Conservation (phyloP, 2,113 vertebrate species). For the Centropus unirufus region DNA sequence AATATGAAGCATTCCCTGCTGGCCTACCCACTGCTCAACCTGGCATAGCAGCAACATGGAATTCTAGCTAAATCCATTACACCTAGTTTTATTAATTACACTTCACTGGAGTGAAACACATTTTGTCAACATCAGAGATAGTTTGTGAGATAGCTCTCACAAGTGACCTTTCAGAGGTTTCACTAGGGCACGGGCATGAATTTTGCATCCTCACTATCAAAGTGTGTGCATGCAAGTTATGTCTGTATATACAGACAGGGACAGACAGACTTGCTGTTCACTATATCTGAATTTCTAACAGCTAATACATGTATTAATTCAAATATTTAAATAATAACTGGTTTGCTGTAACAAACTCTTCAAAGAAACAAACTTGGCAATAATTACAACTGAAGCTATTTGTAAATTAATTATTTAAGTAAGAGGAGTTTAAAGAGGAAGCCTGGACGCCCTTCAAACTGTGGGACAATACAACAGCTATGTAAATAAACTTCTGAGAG, state of each 20-base stretch:
- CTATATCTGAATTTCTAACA: neutral
- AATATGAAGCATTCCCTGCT: neutral
- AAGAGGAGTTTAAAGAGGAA: neutral
- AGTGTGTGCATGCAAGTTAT: too few relatives aligned
- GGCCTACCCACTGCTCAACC: neutral
- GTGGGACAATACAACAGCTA: neutral
- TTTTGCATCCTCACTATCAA: neutral
- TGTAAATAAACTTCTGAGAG: conserved; percentile 44
- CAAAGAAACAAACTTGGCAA: neutral
- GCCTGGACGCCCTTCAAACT: neutral
- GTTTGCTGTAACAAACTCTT: neutral
- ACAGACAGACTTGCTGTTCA: neutral
- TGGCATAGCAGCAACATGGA: neutral
- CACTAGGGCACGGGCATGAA: neutral
- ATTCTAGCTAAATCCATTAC: neutral
- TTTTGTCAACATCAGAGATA: neutral
- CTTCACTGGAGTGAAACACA: neutral
- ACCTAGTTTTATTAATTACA: neutral
- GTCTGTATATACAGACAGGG: neutral
- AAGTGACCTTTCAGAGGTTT: neutral
- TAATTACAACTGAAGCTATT: neutral
- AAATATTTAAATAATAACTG: neutral
- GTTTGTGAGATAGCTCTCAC: neutral
- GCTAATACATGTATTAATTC: neutral
- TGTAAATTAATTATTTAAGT: neutral